Base-by-base conservation (phyloP, 1,140 invertebrate genomes). In the Parasteatoda tepidariorum region DNA sequence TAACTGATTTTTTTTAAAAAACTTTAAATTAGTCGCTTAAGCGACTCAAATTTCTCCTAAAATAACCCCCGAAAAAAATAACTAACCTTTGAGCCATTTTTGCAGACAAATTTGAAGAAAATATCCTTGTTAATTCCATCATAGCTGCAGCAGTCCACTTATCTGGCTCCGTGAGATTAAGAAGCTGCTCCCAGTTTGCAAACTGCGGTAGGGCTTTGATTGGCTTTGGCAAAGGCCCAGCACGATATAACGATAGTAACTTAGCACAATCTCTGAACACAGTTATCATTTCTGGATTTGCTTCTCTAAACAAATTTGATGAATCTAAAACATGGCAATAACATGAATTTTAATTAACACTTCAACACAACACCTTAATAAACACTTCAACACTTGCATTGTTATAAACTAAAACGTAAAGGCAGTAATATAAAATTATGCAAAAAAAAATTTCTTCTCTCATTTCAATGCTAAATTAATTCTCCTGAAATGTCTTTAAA, bases 181-280 rank as follows among this genome's bases (percentile, higher is more conserved):
- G 88, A 54, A 91, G 88, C 87, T 91, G 96, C 89, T 99, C 97
- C 98, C 98, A 99, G 89, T 99, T 99, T 71, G 92, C 91, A 33
- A 99, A 90, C 87, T 92, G 94, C 15, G 98, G 98, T 83, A 99
- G 93, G 85, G 98, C 93, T 91, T 99, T 99, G 88, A 99, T 99
- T 11, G 97, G 97, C 89, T 99, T 99, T 0, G 98, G 98, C 41
- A 99, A 89, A 90, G 98, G 98, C 18, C 98, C 98, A 90, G 95
- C 97, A 71, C 98, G 91, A 89, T 99, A 99, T 86, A 93, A 95
- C 41, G 92, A 90, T 66, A 99, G 90, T 18, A 99, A 94, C 88
- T 96, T 92, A 85, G 93, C 90, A 2, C 99, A 95, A 75, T 95
- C 94, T 90, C 95, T 93, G 88, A 97, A 99, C 93, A 98, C 93